phyloP scores from a whole-genome alignment of 2,113 vertebrate genomes.

The Aythya baeri region DNA sequence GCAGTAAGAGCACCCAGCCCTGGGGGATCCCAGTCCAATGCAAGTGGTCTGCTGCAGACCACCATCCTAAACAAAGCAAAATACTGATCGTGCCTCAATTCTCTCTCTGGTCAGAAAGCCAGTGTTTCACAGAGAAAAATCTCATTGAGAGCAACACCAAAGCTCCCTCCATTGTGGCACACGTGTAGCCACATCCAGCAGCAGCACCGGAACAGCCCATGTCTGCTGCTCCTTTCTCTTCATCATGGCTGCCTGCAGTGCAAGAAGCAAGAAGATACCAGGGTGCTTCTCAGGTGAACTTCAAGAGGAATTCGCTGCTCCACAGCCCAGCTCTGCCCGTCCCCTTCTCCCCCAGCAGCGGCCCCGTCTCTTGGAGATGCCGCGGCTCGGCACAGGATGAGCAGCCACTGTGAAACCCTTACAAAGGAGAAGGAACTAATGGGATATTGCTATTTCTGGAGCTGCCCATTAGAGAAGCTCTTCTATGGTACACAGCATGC shows the following conservation, averaged over 20 bases:
- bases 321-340: accelerated
- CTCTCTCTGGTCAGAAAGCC: neutral
- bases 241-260: neutral
- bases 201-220: neutral
- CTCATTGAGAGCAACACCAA: neutral
- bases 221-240: neutral
- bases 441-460: constrained; percentile 68
- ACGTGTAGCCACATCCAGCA: neutral
- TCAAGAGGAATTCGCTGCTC: constrained; percentile 7
- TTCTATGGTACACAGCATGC: constrained; percentile 41
- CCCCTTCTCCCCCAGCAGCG: neutral
- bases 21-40: neutral
- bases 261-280: neutral
- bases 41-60: neutral
- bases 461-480: constrained; percentile 59
- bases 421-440: constrained; percentile 43
- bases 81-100: neutral
- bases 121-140: neutral
- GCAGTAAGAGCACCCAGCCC: neutral
- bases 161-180: neutral
- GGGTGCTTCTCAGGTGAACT: neutral
- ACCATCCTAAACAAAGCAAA: neutral
- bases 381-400: neutral
- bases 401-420: neutral
- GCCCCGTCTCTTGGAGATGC: neutral